phyloP scores from a whole-genome alignment of 2,888 invertebrate genomes.

The Dioctria rufipes region DNA sequence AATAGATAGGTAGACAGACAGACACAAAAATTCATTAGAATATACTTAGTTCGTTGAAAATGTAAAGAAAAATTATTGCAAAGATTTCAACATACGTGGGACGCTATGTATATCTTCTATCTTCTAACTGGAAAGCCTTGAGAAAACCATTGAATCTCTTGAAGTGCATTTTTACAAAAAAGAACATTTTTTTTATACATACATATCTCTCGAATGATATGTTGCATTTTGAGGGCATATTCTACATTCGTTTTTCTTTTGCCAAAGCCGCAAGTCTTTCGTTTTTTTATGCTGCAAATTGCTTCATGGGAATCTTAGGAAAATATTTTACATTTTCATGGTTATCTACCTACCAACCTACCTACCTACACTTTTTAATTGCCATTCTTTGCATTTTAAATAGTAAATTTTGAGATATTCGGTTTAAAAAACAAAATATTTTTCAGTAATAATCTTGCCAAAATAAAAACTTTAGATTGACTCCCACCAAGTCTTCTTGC shows the following conservation, averaged over 20 bases:
- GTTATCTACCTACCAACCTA: too few species aligned
- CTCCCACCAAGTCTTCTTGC: too few species aligned
- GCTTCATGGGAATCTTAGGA: not conserved
- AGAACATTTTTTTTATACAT: not conserved
- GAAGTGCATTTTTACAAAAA: constrained; percentile 37
- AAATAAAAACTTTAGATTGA: too few species aligned
- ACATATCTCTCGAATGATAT: constrained; percentile 30
- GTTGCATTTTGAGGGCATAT: constrained; percentile 42
- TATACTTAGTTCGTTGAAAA: constrained; percentile 14
- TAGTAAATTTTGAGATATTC: too few species aligned
- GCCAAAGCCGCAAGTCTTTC: not conserved
- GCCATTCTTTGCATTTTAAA: too few species aligned
- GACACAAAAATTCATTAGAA: constrained; percentile 45
- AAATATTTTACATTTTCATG: too few species aligned
- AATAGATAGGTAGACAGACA: not conserved
- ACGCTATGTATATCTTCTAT: constrained; percentile 38
- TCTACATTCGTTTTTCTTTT: constrained; percentile 47
- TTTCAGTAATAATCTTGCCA: too few species aligned
- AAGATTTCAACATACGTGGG: constrained; percentile 48
- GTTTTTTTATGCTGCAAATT: not conserved
- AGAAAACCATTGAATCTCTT: constrained; percentile 52
- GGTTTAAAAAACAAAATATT: too few species aligned
- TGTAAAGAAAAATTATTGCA: constrained; percentile 37
- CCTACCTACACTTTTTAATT: too few species aligned
- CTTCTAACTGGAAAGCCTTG: constrained; percentile 51